Conservation (phyloP, 1,140 invertebrate genomes). For the Trichomalopsis sarcophagae region DNA sequence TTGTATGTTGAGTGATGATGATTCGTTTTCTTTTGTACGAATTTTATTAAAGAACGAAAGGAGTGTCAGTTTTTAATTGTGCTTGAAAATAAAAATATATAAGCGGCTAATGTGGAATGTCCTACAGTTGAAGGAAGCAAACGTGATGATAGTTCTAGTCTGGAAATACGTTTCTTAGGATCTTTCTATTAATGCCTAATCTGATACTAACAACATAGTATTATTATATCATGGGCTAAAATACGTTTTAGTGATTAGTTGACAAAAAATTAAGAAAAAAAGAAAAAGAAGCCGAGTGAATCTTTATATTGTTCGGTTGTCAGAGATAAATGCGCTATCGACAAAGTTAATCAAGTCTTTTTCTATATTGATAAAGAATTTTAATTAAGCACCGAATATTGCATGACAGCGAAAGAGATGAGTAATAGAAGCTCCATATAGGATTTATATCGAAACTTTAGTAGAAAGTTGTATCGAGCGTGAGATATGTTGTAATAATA, state of each 20-base stretch:
- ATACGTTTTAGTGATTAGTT: slow-evolving; percentile 37
- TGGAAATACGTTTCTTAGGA: slow-evolving; percentile 59
- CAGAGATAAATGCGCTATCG: slow-evolving; percentile 41
- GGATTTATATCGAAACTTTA: slow-evolving; percentile 47
- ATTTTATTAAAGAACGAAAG: slow-evolving; percentile 32
- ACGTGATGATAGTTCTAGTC: slow-evolving; percentile 69
- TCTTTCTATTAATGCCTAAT: slow-evolving; percentile 53
- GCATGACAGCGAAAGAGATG: slow-evolving; percentile 34
- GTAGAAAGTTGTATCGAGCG: slow-evolving; percentile 48
- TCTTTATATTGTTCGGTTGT: slow-evolving; percentile 36
- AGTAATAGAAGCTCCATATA: slow-evolving; percentile 29
- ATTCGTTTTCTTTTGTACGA: slow-evolving; percentile 47
- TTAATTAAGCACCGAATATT: slow-evolving; percentile 46
- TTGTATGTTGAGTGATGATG: slow-evolving; percentile 33
- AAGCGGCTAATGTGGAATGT: slow-evolving; percentile 24
- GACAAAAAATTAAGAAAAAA: slow-evolving; percentile 29
- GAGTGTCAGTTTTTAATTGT: slow-evolving; percentile 38
- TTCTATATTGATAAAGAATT: slow-evolving; percentile 50
- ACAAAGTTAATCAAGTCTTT: slow-evolving; percentile 44
- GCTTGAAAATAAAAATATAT: slow-evolving; percentile 40
- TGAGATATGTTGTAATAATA: slow-evolving; percentile 47
- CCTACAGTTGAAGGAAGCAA: slow-evolving; percentile 54
- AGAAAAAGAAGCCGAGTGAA: slow-evolving; percentile 9
- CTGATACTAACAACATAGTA: slow-evolving; percentile 44
- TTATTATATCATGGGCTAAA: slow-evolving; percentile 46